Evolutionary conservation across 2,113 vertebrate genomes (phyloP).

Genomic region (Lanius ludovicianus): DNA sequence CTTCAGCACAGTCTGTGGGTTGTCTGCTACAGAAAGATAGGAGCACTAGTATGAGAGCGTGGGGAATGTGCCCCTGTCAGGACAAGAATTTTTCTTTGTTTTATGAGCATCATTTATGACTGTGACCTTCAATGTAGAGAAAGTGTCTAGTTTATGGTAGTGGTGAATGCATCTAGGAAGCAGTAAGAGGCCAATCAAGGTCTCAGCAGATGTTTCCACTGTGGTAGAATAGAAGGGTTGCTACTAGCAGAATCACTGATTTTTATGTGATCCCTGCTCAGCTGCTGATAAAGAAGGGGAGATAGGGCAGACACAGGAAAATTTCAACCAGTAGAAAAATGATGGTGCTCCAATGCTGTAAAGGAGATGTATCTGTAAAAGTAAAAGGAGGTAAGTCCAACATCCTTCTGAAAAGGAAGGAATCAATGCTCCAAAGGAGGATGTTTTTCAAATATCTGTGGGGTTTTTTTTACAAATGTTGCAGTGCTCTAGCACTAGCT

Average conservation of each 20-base stretch:
- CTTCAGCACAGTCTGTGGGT: background rate
- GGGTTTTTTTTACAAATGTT: background rate
- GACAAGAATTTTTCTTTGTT: background rate
- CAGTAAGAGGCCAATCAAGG: background rate
- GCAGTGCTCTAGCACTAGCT: background rate
- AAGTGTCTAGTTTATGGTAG: background rate
- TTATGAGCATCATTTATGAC: conserved; percentile 18
- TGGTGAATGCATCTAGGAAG: background rate
- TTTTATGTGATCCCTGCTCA: background rate
- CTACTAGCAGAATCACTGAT: background rate
- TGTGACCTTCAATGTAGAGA: background rate
- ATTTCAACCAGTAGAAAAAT: background rate
- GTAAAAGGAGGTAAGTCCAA: background rate
- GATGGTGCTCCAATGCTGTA: background rate
- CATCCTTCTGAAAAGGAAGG: background rate
- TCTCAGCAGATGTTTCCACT: background rate
- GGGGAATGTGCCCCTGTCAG: background rate
- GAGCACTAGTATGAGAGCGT: background rate
- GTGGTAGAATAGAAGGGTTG: background rate
- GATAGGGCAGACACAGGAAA: background rate
- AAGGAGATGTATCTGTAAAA: background rate
- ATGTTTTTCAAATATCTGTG: background rate
- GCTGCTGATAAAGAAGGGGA: background rate
- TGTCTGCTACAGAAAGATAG: background rate
- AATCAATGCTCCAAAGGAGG: background rate